phyloP scores from a whole-genome alignment of 2,797 vertebrate species.

The Hephaestus fuliginosus region DNA sequence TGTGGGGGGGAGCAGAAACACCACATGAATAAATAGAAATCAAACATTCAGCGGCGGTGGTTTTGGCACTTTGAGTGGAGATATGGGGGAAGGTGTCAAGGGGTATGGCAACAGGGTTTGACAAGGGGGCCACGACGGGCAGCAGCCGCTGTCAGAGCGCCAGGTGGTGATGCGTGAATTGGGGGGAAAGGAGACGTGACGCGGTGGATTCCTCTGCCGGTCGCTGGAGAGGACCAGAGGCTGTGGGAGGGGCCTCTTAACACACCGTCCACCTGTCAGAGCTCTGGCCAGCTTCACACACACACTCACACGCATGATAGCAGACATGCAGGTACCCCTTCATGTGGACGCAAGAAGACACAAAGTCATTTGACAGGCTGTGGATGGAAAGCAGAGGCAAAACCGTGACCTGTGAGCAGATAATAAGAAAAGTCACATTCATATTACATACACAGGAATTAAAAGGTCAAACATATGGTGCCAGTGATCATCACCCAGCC shows the following conservation, averaged over 20 bases:
- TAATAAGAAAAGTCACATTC: not conserved
- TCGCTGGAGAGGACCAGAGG: conserved; percentile 43
- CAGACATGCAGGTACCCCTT: conserved; percentile 24
- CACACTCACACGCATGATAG: conserved; percentile 22
- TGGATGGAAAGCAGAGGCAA: not conserved
- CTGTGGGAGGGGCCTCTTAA: conserved; percentile 32
- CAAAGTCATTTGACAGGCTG: conserved; percentile 21
- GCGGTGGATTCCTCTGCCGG: conserved; percentile 42
- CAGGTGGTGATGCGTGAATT: conserved; percentile 84
- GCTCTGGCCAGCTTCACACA: conserved; percentile 30
- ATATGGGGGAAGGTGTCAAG: conserved; percentile 71
- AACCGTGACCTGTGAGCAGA: too few species aligned
- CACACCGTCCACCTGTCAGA: conserved; percentile 69
- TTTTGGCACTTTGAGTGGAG: conserved; percentile 77
- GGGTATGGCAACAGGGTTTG: conserved; percentile 77
- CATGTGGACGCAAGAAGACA: conserved; percentile 13
- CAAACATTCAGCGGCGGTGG: conserved; percentile 70
- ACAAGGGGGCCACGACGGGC: conserved; percentile 73
- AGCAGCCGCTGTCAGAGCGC: conserved; percentile 79
- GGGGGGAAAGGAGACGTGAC: conserved; percentile 60
- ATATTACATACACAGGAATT: not conserved
- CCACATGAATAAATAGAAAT: conserved; percentile 84
- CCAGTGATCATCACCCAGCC: not conserved
- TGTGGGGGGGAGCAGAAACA: conserved; percentile 44
- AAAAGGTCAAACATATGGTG: conserved; percentile 19